A percentile compares a stretch with the other conserved stretches of the same genome.
Conservation (phyloP, 2,797 vertebrate species). For the Euphonia xanthogaster region DNA sequence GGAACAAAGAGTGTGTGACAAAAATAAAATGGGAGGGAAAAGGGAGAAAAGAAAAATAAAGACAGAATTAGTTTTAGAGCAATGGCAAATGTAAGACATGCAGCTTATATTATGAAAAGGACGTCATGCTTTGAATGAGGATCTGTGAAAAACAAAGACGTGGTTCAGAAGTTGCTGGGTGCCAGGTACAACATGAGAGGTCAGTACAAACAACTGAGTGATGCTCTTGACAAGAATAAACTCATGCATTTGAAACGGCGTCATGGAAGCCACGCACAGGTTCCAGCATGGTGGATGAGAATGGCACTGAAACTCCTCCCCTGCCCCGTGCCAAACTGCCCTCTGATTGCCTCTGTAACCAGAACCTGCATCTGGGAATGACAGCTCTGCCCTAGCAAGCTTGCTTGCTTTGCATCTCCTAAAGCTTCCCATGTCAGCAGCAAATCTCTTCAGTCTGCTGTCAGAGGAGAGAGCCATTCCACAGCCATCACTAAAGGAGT, state of each 20-base stretch:
- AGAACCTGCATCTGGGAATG: background rate
- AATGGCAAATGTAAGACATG: slow-evolving; percentile 85
- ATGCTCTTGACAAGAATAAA: slow-evolving; percentile 35
- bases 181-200: slow-evolving; percentile 57
- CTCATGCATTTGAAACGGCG: slow-evolving; percentile 36
- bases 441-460: background rate
- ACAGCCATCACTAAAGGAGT: background rate
- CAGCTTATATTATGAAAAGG: slow-evolving; percentile 85
- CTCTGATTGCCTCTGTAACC: background rate
- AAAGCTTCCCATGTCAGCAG: background rate
- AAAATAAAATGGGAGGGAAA: slow-evolving; percentile 81
- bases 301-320: background rate
- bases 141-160: slow-evolving; percentile 78
- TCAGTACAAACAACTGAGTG: slow-evolving; percentile 36
- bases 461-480: background rate
- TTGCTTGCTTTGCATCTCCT: background rate
- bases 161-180: slow-evolving; percentile 61
- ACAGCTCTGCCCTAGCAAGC: background rate
- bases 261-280: background rate
- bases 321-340: background rate
- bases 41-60: slow-evolving; percentile 84
- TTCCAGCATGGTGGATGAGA: slow-evolving; percentile 2
- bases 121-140: slow-evolving; percentile 87
- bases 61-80: slow-evolving; percentile 96
- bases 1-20: slow-evolving; percentile 78